Evolutionary conservation across 1,140 invertebrate species (phyloP).

Genomic region (Thaumetopoea pityocampa): DNA sequence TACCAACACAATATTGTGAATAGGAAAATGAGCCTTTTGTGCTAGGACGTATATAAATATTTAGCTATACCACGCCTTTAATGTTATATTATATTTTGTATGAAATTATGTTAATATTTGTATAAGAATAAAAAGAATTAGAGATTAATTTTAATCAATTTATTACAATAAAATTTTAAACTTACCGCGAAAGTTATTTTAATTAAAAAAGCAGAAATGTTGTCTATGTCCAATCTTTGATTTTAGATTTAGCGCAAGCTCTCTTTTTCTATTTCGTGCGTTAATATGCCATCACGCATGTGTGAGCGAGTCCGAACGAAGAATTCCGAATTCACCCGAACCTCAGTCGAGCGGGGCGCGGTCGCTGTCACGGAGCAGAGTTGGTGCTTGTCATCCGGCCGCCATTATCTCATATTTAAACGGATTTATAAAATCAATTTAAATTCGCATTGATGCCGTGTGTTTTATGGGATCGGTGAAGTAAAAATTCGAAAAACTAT

Average conservation of each 20-base stretch:
- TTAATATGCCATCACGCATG: conserved; percentile 61
- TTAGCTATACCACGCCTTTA: too few species aligned
- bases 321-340: conserved; percentile 61
- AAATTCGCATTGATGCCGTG: conserved; percentile 59
- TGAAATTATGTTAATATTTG: too few species aligned
- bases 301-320: conserved; percentile 70
- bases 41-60: too few species aligned
- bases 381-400: conserved; percentile 72
- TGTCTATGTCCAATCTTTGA: conserved; percentile 22
- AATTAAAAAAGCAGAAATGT: conserved; percentile 11
- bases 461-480: conserved; percentile 47
- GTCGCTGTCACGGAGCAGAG: conserved; percentile 71
- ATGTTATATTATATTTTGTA: too few species aligned
- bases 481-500: conserved; percentile 37
- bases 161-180: too few species aligned
- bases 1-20: too few species aligned
- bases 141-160: too few species aligned
- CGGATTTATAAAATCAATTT: conserved; percentile 70
- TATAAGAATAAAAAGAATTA: too few species aligned
- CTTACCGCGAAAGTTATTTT: conserved; percentile 4
- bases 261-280: conserved; percentile 56
- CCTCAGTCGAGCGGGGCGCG: conserved; percentile 75
- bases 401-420: conserved; percentile 69
- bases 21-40: too few species aligned
- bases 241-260: conserved; percentile 32